phyloP scores from a whole-genome alignment of 2,888 invertebrate genomes.

The Melieria picta region DNA sequence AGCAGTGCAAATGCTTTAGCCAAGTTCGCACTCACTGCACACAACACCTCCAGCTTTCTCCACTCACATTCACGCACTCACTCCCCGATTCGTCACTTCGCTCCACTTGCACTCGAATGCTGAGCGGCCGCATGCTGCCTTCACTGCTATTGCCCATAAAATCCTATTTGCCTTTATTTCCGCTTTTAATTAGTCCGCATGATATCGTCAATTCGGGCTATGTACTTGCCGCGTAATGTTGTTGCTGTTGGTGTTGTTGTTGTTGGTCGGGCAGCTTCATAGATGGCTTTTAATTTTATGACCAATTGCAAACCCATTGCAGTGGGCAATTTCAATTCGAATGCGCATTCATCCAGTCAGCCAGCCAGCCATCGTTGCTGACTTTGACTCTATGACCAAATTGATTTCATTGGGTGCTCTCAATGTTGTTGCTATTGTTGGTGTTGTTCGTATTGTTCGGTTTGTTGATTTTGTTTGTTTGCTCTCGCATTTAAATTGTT shows the following conservation, averaged over 20 bases:
- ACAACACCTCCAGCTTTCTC: too few species aligned
- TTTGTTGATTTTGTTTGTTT: constrained; percentile 35
- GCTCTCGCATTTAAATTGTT: constrained; percentile 19
- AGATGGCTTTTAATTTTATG: constrained; percentile 18
- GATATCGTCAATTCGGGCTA: not conserved
- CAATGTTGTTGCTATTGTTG: constrained; percentile 6
- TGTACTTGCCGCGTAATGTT: not conserved
- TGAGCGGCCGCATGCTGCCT: too few species aligned
- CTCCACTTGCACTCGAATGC: too few species aligned
- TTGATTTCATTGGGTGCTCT: not conserved
- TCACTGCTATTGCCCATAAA: too few species aligned
- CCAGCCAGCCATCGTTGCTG: not conserved
- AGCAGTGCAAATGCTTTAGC: too few species aligned
- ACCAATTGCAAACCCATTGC: not conserved
- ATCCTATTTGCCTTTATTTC: not conserved
- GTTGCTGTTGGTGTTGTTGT: not conserved
- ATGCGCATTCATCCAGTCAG: not conserved
- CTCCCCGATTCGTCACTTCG: too few species aligned
- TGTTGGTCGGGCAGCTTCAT: not conserved
- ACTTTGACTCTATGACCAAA: not conserved
- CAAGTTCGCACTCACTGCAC: too few species aligned
- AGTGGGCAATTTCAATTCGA: not conserved
- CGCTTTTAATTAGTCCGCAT: not conserved
- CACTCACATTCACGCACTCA: too few species aligned
- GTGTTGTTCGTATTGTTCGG: constrained; percentile 21